Base-by-base conservation (phyloP, 2,888 invertebrate genomes). In the Rhynchonema sp. region DNA sequence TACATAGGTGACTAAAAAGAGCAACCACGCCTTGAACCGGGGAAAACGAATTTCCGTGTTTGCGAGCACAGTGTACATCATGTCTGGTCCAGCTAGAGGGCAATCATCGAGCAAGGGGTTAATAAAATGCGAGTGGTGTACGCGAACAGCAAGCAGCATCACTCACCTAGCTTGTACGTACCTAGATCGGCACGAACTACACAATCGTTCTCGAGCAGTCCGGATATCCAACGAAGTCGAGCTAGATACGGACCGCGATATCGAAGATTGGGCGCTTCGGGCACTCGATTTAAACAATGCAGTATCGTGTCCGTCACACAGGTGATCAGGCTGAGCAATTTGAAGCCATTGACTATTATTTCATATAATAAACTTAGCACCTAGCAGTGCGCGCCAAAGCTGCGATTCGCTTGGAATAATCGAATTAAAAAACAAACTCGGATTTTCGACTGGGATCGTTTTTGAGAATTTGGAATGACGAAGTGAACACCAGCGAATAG, bases 191-290 rank as follows among this genome's bases (percentile, higher is more conserved):
- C 54, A 22, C 62, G 61, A 46, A 64, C 38, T 26, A 62, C 60
- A 30, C 63, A 55, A 22, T 65, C 61, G 30, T 60, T 58, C 26
- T 66, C 62, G 46, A 65, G 59, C 6, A 72, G 65, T 30, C 67
- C 66, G 60, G 65, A 64, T 27, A 72, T 63, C 25, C 76, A 66
- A 61, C 89, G 86, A 63, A 91, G 77, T 30, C 84, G 80, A 3
- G 88, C 89, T 66, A 91, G 78, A 74, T 84, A 85, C 0, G 90
- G 88, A 0, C 87, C 89, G n/a, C n/a, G n/a, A n/a, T n/a, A n/a
- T n/a, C n/a, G n/a, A n/a, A n/a, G n/a, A n/a, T n/a, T 60, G 23
- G 65, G 61, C 25, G 1, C 53, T 30, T 27, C 38, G 38, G 38
- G 38, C 27, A 17, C 55, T 20, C 13, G 17, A 9, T 13, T 20